Conservation (phyloP, 2,113 vertebrate species). For the Scartelaos histophorus region DNA sequence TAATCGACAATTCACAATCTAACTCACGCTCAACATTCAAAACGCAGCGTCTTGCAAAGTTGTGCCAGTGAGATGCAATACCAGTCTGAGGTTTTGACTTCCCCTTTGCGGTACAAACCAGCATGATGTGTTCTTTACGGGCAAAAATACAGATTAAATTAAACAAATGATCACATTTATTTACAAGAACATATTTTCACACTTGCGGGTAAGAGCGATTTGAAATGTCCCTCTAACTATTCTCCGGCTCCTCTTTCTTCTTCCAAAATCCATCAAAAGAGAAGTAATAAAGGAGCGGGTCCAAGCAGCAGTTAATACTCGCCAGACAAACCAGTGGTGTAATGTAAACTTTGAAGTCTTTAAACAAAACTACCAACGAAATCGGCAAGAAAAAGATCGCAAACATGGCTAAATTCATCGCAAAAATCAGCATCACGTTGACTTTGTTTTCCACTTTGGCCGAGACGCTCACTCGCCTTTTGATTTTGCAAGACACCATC, state of each 20-base stretch:
- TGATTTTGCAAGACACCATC: constrained; percentile 53
- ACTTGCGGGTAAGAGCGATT: constrained; percentile 4
- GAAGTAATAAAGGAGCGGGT: constrained; percentile 70
- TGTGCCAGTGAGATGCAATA: no score
- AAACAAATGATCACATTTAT: constrained; percentile 1
- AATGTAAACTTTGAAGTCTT: rapidly evolving
- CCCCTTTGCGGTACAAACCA: not conserved
- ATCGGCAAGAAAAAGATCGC: constrained; percentile 61
- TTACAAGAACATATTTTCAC: not conserved
- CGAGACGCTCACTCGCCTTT: constrained; percentile 17
- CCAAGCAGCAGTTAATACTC: constrained; percentile 64
- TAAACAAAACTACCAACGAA: constrained; percentile 16
- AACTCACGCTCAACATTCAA: no score
- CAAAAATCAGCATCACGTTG: constrained; percentile 67
- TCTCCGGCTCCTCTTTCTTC: constrained; percentile 38
- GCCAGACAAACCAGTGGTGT: constrained; percentile 46
- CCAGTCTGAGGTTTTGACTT: not conserved
- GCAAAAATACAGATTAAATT: not conserved
- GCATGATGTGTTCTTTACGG: not conserved
- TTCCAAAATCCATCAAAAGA: constrained; percentile 70
- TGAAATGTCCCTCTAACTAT: not conserved
- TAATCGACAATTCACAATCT: no score
- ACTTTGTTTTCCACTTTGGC: constrained; percentile 52
- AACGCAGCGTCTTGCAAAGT: no score
- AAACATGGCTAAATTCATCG: constrained; percentile 65